Evolutionary conservation across 2,888 invertebrate genomes (phyloP).

Genomic region (Cosmia trapezina): DNA sequence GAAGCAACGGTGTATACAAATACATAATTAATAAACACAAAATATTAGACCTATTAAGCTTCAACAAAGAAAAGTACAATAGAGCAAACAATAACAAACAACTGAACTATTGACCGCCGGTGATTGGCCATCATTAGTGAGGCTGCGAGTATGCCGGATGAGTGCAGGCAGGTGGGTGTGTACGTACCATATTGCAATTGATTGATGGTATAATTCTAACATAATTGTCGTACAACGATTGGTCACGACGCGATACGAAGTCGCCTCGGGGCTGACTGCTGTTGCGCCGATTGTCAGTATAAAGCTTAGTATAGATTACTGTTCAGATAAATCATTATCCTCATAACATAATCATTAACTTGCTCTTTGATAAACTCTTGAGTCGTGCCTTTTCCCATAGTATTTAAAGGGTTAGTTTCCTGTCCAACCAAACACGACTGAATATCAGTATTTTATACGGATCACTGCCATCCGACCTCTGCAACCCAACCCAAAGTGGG

Average conservation of each 20-base stretch:
- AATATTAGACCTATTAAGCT: constrained; percentile 52
- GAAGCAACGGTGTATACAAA: constrained; percentile 27
- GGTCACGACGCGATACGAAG: constrained; percentile 80
- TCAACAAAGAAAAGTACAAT: constrained; percentile 59
- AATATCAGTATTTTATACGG: constrained; percentile 22
- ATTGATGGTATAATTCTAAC: constrained; percentile 86
- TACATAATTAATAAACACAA: constrained; percentile 27
- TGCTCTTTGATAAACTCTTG: constrained; percentile 9
- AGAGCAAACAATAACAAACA: constrained; percentile 65
- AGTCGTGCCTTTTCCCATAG: neutral
- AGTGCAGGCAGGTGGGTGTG: constrained; percentile 78
- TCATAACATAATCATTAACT: constrained; percentile 19
- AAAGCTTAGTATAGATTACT: constrained; percentile 58
- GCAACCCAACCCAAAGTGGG: constrained; percentile 26
- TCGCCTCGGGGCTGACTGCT: constrained; percentile 71
- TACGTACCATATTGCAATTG: constrained; percentile 80
- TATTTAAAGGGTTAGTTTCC: constrained; percentile 13
- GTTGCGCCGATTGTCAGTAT: constrained; percentile 44
- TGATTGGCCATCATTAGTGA: constrained; percentile 77
- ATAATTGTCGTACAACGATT: constrained; percentile 83
- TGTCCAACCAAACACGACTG: constrained; percentile 3
- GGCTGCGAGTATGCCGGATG: constrained; percentile 69
- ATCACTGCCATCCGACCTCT: constrained; percentile 30
- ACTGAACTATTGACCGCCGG: constrained; percentile 79
- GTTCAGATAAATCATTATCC: constrained; percentile 20